Percentiles rank a stretch among this genome's conserved stretches.
These are phyloP conservation scores for Gallinago stenura DNA, from an alignment of 2,797 vertebrate genomes.

Conservation along the genomic window DNA sequence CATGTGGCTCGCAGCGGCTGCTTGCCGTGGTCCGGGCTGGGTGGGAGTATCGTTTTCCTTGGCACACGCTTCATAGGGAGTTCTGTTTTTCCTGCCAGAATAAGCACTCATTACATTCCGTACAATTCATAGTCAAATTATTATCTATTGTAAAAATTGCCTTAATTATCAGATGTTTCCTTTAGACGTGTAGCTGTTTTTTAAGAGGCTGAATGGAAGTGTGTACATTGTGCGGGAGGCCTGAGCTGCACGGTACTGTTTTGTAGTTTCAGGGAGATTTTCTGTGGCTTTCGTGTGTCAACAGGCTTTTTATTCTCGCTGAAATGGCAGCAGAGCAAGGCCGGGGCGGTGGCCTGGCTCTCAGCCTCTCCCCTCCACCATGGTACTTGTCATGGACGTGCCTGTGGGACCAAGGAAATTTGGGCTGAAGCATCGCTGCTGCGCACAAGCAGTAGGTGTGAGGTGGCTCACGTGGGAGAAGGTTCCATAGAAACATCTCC, in stretches of 20 bases:
- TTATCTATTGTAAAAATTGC: constrained; percentile 83
- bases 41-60: constrained; percentile 81
- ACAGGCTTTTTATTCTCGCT: constrained; percentile 48
- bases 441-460: neutral
- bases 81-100: constrained; percentile 78
- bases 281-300: constrained; percentile 62
- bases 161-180: constrained; percentile 82
- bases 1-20: constrained; percentile 75
- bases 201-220: constrained; percentile 47
- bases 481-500: neutral
- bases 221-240: constrained; percentile 57
- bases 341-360: neutral
- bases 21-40: constrained; percentile 75
- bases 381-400: neutral
- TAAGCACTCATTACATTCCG: constrained; percentile 84
- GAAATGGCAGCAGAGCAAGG: neutral
- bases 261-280: constrained; percentile 71
- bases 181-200: constrained; percentile 63
- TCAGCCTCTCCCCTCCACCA: fast-evolving
- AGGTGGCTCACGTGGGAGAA: neutral
- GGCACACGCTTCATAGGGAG: constrained; percentile 82
- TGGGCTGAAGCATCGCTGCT: neutral
- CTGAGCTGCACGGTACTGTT: constrained; percentile 36
- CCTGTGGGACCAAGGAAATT: neutral
- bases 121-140: constrained; percentile 82